Evolutionary conservation across 2,888 invertebrate genomes (phyloP).

Genomic region (Corbicula japonica): DNA sequence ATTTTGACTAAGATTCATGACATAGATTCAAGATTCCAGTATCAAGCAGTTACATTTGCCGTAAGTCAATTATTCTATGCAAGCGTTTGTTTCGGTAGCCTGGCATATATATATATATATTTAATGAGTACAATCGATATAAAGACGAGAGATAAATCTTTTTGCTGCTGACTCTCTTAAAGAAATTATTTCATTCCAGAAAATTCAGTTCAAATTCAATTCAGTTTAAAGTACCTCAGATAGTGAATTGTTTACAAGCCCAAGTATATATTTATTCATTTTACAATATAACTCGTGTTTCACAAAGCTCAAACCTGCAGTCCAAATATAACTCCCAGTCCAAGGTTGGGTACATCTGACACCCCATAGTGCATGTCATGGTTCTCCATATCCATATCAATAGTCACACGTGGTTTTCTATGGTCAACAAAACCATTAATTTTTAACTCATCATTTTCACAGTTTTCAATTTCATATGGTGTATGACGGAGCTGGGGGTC

Average conservation of each 20-base stretch:
- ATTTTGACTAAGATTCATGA: no score
- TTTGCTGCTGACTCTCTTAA: not conserved
- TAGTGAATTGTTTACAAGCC: not conserved
- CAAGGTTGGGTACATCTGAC: not conserved
- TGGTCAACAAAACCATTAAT: no score
- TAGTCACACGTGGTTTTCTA: no score
- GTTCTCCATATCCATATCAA: not conserved
- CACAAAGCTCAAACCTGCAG: conserved; percentile 9
- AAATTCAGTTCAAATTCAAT: not conserved
- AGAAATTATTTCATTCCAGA: not conserved
- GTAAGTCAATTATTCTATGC: no score
- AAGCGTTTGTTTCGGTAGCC: no score
- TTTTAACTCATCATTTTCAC: no score
- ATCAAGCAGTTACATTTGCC: no score
- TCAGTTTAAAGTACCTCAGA: not conserved
- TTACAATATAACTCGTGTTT: not conserved
- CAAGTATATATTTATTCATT: not conserved
- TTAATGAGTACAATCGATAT: no score
- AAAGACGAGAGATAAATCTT: not conserved
- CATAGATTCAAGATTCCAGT: no score
- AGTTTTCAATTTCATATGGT: no score
- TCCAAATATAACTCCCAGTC: conserved; percentile 17
- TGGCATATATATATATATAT: no score
- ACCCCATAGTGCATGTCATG: conserved; percentile 6
- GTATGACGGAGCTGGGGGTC: no score